Evolutionary conservation across 92 coral and sea anemone species (phyloP), one percentile per base, ranked within the genome.

Genomic region (Metridium senile): DNA sequence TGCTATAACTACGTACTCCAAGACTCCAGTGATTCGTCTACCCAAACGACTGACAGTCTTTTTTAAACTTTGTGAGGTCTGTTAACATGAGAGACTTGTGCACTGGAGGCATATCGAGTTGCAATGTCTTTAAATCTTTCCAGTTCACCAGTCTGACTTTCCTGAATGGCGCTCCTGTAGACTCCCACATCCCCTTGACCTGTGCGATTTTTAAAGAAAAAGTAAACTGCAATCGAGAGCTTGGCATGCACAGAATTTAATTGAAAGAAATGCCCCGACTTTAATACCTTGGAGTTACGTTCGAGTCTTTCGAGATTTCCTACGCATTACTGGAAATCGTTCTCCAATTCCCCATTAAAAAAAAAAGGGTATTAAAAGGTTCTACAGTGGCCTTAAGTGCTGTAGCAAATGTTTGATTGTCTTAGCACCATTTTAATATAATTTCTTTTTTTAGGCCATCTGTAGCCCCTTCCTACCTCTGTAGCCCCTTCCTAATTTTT

Each of bases 71-170:
- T n/a, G n/a, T n/a, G n/a, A n/a, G n/a, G n/a, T n/a, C n/a, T 45
- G 61, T 54, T 20, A 8, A 10, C 61, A 67, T 67, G 0, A 67
- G 53, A 27, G 72, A 67, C 72, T 67, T 51, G 49, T 67, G 72
- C 35, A 35, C 53, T 35, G 72, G 72, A 47, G 72, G 72, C 72
- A 67, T 67, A 27, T 67, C 49, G 17, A 67, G 72, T 29, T 67
- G 72, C 23, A 67, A 33, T 1, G 72, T 67, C 51, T 67, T 67
- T 32, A 67, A 67, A 67, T 67, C 72, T 43, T 67, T 31, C 72
- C 72, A 67, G 72, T 53, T 33, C 54, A 67, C 72, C 52, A n/a
- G 25, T 11, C 72, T 53, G 52, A 67, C 72, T 67, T 67, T 67
- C 11, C 52, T 34, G 33, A 33, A 67, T 20, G 72, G 72, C 33